Percentiles rank a stretch among this genome's conserved stretches.
Evolutionary conservation across 2,888 invertebrate species (phyloP).

Genomic region (Himalopsyche kuldschensis): DNA sequence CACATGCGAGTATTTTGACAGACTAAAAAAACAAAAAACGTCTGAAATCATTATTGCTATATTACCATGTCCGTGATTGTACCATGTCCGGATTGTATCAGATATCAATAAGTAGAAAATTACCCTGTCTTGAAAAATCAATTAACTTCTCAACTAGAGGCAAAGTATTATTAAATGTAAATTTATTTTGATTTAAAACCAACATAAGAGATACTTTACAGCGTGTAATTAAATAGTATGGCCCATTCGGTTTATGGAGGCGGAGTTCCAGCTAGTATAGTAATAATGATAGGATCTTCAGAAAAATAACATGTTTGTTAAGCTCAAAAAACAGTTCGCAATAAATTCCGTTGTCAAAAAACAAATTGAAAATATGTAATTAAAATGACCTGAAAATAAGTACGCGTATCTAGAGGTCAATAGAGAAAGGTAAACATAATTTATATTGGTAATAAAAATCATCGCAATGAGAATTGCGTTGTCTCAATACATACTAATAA

Average conservation of each 20-base stretch:
- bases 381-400: not conserved
- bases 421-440: too few relatives aligned
- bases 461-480: too few relatives aligned
- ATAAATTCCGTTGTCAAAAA: not conserved
- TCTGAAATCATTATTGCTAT: not conserved
- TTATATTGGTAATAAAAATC: too few relatives aligned
- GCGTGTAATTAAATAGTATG: slow-evolving; percentile 31
- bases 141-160: not conserved
- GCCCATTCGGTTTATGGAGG: not conserved
- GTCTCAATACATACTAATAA: too few relatives aligned
- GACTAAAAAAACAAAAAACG: too few relatives aligned
- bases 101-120: not conserved
- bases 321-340: not conserved
- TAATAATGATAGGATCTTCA: not conserved
- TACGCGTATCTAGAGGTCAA: not conserved
- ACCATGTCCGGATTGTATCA: not conserved
- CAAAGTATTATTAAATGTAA: slow-evolving; percentile 18
- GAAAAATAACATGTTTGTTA: not conserved
- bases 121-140: not conserved
- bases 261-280: not conserved
- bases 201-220: slow-evolving; percentile 26
- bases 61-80: not conserved
- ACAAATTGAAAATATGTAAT: not conserved
- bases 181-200: slow-evolving; percentile 24
- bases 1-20: too few relatives aligned